Base-by-base conservation (phyloP, 2,113 vertebrate genomes). In the Callorhinus ursinus region DNA sequence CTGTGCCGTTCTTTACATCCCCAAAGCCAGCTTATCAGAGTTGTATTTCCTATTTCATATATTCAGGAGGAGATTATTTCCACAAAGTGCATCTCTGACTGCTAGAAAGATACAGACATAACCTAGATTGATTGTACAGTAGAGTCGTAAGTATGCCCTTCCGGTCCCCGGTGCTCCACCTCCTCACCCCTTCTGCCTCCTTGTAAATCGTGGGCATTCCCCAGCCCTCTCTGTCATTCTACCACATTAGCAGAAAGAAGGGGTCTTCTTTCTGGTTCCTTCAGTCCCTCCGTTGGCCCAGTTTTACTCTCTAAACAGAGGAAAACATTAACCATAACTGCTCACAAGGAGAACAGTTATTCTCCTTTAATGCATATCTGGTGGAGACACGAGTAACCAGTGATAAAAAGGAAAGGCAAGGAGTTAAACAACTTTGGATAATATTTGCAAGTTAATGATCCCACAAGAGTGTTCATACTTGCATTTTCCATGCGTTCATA, bases 1-100 rank as follows among this genome's bases (percentile, higher is more conserved):
- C 74, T 7, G 2, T 3, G 19, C 57, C 55, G 39, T 65, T 67
- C 55, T 11, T 19, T 24, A 24, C 61, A 4, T 79, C 59, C 85
- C 77, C 49, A 10, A 24, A 42, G 57, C 77, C 3, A 0, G 42
- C 63, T 36, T 22, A n/a, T 74, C 39, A 31, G 84, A 69, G 82
- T 6, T 77, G 13, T 42, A 9, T 67, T 96, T 92, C 61, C 63
- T 71, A 0, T 36, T 87, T 83, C 69, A 6, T 59, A 10, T 11
- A 51, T 76, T 65, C 24, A 15, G 80, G 28, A 72, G 61, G 53
- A 83, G 36, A 87, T 49, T 42, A 72, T 94, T 90, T 90, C 65
- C 55, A 59, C 69, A 61, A 24, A 90, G 94, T 39, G 18, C 69
- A 14, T 95, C 89, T 94, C 55, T 49, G n/a, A 13, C 79, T 71